Evolutionary conservation across 2,888 invertebrate genomes (phyloP).

Genomic region (Drosophila basisetae): DNA sequence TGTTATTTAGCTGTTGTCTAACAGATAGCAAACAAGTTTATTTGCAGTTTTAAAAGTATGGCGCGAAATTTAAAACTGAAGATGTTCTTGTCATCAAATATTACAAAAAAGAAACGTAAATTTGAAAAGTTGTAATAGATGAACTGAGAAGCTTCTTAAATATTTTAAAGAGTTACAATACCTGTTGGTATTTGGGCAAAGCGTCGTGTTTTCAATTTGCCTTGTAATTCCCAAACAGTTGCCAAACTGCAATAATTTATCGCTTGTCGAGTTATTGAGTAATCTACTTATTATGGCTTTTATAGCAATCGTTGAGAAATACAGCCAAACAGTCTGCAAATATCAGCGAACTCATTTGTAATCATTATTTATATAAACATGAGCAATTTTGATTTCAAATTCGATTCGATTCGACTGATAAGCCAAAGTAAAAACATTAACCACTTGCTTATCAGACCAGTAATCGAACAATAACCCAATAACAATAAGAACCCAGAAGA

Average conservation of each 20-base stretch:
- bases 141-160: neutral
- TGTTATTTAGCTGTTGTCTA: slow-evolving; percentile 7
- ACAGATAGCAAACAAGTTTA: neutral
- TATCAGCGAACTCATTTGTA: slow-evolving; percentile 20
- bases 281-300: neutral
- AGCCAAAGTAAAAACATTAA: slow-evolving; percentile 25
- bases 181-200: neutral
- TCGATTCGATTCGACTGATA: slow-evolving; percentile 5
- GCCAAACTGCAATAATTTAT: neutral
- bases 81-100: neutral
- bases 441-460: slow-evolving; percentile 35
- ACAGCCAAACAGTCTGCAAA: slow-evolving; percentile 42
- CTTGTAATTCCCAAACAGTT: neutral
- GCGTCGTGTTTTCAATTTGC: neutral
- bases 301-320: neutral
- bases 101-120: neutral
- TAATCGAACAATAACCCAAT: slow-evolving; percentile 16
- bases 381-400: slow-evolving; percentile 52
- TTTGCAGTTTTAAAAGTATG: neutral
- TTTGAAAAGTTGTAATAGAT: neutral
- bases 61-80: neutral
- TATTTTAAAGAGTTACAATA: neutral
- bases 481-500: slow-evolving; percentile 10
- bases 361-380: slow-evolving; percentile 60
- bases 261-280: neutral